Percentiles rank a stretch among this genome's conserved stretches.
These are phyloP conservation scores for Charanyca ferruginea DNA, from an alignment of 2,888 invertebrate species.

Conservation along the genomic window DNA sequence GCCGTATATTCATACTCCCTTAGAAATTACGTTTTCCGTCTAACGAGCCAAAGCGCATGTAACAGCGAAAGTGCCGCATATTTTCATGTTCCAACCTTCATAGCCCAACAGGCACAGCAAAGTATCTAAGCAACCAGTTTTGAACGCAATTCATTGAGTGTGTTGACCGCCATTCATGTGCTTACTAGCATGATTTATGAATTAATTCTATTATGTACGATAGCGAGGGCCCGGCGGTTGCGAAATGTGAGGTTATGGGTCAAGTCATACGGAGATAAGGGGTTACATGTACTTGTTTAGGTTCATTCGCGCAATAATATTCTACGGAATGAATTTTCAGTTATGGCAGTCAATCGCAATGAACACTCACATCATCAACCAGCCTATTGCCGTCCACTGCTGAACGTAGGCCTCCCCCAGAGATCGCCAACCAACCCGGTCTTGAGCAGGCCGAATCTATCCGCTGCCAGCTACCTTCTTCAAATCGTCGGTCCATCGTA, in stretches of 20 bases:
- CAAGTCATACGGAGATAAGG: slow-evolving; percentile 57
- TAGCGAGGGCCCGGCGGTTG: slow-evolving; percentile 44
- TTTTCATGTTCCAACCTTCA: slow-evolving; percentile 16
- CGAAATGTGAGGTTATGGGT: slow-evolving; percentile 62
- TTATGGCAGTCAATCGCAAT: not conserved
- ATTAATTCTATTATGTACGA: slow-evolving; percentile 68
- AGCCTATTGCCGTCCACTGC: too few relatives aligned
- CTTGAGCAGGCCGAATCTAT: too few relatives aligned
- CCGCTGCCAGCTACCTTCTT: too few relatives aligned
- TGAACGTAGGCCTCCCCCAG: too few relatives aligned
- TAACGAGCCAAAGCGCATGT: not conserved
- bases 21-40: not conserved
- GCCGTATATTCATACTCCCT: not conserved
- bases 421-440: too few relatives aligned
- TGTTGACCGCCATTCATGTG: slow-evolving; percentile 66
- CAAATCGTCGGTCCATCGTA: too few relatives aligned
- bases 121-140: slow-evolving; percentile 53
- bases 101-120: slow-evolving; percentile 36
- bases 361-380: too few relatives aligned
- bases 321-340: not conserved
- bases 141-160: slow-evolving; percentile 62
- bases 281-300: slow-evolving; percentile 20
- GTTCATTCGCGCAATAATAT: slow-evolving; percentile 11
- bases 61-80: slow-evolving; percentile 47
- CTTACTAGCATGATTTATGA: slow-evolving; percentile 69